Percentiles rank a stretch among this genome's conserved stretches.
phyloP scores from a whole-genome alignment of 2,888 invertebrate genomes.

The Oligia fasciuncula region DNA sequence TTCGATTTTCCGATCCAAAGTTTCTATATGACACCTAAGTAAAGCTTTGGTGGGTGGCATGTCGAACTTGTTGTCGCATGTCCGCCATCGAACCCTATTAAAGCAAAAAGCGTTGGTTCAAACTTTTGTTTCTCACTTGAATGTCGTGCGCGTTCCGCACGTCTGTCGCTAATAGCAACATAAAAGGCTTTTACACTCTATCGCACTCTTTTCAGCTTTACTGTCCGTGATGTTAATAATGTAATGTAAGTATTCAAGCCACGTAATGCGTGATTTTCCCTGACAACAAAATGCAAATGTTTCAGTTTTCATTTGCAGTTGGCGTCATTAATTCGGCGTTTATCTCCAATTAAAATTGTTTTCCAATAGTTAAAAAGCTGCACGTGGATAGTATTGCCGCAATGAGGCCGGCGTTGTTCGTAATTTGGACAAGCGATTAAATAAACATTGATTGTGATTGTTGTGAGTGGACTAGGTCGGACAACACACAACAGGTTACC shows the following conservation, averaged over 20 bases:
- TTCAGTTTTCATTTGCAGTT: slow-evolving; percentile 15
- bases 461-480: neutral
- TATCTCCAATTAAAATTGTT: slow-evolving; percentile 36
- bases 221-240: neutral
- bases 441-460: slow-evolving; percentile 27
- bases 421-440: slow-evolving; percentile 21
- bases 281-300: slow-evolving; percentile 25
- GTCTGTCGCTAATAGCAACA: slow-evolving; percentile 34
- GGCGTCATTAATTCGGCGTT: slow-evolving; percentile 21
- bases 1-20: neutral
- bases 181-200: slow-evolving; percentile 32
- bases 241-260: neutral
- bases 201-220: slow-evolving; percentile 1
- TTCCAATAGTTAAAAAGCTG: slow-evolving; percentile 20
- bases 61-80: slow-evolving; percentile 18
- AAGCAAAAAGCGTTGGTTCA: slow-evolving; percentile 40
- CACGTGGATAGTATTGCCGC: neutral
- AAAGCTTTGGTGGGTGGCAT: slow-evolving; percentile 12
- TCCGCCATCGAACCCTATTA: slow-evolving; percentile 32
- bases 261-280: neutral
- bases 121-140: slow-evolving; percentile 36
- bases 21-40: neutral
- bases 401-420: neutral
- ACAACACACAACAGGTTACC: neutral
- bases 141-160: slow-evolving; percentile 9